These are phyloP conservation scores for Pollicipes pollicipes DNA, from an alignment of 1,140 invertebrate genomes.

Conservation along the genomic window DNA sequence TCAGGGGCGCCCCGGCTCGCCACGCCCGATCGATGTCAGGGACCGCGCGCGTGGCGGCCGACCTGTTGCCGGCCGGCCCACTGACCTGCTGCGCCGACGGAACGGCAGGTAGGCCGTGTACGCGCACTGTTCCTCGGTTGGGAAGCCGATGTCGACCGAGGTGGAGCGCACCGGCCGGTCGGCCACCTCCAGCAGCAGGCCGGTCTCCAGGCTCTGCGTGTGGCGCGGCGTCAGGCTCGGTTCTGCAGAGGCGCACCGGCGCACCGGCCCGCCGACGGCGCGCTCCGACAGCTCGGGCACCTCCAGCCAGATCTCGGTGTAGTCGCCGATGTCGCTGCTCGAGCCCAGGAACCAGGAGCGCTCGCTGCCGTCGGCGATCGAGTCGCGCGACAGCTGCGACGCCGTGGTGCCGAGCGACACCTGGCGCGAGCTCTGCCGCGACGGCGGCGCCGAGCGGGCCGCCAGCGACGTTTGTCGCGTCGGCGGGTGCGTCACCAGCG, in stretches of 20 bases:
- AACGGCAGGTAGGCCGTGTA: slow-evolving; percentile 44
- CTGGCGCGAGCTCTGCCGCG: neutral
- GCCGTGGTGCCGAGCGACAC: neutral
- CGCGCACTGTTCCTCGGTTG: slow-evolving; percentile 61
- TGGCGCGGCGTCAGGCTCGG: slow-evolving; percentile 23
- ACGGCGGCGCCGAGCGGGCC: neutral
- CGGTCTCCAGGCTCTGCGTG: slow-evolving; percentile 11
- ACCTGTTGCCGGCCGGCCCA: slow-evolving; percentile 7
- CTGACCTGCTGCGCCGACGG: slow-evolving; percentile 18
- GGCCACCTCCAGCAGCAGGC: slow-evolving; percentile 10
- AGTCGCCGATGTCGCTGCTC: neutral
- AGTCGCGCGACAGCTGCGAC: neutral
- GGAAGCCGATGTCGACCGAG: slow-evolving; percentile 75
- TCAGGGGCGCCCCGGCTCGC: too few relatives aligned
- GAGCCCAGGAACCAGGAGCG: neutral
- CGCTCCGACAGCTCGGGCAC: slow-evolving; percentile 17
- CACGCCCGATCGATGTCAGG: too few relatives aligned
- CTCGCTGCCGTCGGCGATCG: neutral
- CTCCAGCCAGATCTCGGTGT: slow-evolving; percentile 18
- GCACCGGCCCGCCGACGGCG: slow-evolving; percentile 14
- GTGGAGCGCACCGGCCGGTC: slow-evolving; percentile 45
- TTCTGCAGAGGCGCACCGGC: slow-evolving; percentile 15
- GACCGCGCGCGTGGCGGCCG: too few relatives aligned
- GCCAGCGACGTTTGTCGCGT: neutral
- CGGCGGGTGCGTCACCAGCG: neutral